Evolutionary conservation across 2,888 invertebrate genomes (phyloP), one percentile per base, ranked within the genome.

Genomic region (Scaptomyza tumidula): DNA sequence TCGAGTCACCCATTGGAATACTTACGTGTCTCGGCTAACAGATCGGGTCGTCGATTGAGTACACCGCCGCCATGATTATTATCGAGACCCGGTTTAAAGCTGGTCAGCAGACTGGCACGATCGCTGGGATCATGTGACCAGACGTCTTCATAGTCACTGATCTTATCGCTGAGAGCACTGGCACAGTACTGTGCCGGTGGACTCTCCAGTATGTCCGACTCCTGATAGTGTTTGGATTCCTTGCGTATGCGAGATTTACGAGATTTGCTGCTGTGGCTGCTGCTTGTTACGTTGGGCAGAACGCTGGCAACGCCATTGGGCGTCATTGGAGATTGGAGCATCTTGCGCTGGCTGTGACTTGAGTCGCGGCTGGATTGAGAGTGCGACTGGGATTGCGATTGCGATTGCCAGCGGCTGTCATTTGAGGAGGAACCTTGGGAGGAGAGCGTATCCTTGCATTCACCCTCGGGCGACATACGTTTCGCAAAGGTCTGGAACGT

Each of bases 71-170:
- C 14, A 39, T 9, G n/a, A 27, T 55, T 49, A 2, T 39, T 48
- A 13, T 87, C 88, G 35, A 76, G 63, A 0, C 89, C 86, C 0
- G 92, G 92, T 57, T 91, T 90, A 71, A 92, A 92, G 71, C 91
- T 92, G 29, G 91, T 90, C 27, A 92, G 48, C 71, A 94, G 93
- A 73, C 93, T 93, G 11, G 94, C 93, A 71, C 94, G 93, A 67
- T 93, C 93, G 92, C 82, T 92, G 83, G 77, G 94, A 70, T 95
- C 95, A 57, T 95, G 94, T 71, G 96, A 95, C 98, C 98, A 98
- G 81, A 98, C 95, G 90, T 98, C 98, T 93, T 98, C 98, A 90
- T 98, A 98, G 92, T 98, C 98, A 84, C 98, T 98, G 48, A 97
- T 95, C 93, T 98, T 98, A 90, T 98, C 98, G 71, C 96, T 96